phyloP scores from a whole-genome alignment of 2,888 invertebrate genomes.

The Chaetogeoica ovagalla region DNA sequence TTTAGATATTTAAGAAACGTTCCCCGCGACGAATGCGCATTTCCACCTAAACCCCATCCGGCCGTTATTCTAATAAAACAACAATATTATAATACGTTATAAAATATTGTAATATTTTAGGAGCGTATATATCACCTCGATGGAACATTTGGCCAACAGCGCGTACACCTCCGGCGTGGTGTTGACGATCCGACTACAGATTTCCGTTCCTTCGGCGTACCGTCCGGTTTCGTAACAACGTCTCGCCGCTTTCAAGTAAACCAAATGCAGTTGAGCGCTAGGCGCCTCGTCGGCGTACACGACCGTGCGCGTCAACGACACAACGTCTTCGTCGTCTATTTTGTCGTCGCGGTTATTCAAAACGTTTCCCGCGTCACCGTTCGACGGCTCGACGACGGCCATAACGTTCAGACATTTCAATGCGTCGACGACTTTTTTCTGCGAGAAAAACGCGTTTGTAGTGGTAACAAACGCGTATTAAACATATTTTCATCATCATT shows the following conservation, averaged over 20 bases:
- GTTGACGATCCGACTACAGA: constrained; percentile 28
- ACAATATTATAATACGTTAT: too few species aligned
- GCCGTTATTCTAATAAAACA: too few species aligned
- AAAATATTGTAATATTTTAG: too few species aligned
- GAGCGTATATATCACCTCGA: background rate
- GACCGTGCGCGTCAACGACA: background rate
- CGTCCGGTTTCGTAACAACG: background rate
- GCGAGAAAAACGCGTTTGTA: background rate
- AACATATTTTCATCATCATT: too few species aligned
- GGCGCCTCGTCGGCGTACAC: background rate
- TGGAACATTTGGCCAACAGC: constrained; percentile 34
- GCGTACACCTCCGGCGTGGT: constrained; percentile 4
- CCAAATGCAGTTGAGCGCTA: background rate
- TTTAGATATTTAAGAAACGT: too few species aligned
- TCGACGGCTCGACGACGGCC: background rate
- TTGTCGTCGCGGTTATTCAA: background rate
- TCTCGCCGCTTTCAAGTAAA: constrained; percentile 11
- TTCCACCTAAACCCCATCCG: too few species aligned
- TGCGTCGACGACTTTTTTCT: background rate
- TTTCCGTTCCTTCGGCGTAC: constrained; percentile 24
- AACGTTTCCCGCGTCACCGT: background rate
- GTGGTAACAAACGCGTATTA: too few species aligned
- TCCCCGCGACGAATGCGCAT: too few species aligned
- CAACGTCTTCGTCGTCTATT: background rate
- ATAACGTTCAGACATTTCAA: constrained; percentile 19